These are phyloP conservation scores for Tetrax tetrax DNA, from an alignment of 2,113 vertebrate genomes.

Conservation along the genomic window DNA sequence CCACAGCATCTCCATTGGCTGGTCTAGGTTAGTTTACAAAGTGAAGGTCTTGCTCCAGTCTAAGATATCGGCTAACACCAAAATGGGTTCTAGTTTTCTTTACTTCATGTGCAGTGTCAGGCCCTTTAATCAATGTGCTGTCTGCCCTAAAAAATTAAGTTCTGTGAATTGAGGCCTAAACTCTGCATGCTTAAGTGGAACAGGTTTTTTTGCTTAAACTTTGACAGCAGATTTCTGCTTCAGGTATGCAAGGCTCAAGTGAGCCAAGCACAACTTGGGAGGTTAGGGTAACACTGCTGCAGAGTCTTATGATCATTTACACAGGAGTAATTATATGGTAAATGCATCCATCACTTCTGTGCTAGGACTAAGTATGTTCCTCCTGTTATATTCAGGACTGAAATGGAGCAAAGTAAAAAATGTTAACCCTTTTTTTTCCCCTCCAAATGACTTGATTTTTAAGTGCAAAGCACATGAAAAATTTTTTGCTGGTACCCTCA, in stretches of 20 bases:
- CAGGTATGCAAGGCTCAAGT: neutral
- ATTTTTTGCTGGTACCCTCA: neutral
- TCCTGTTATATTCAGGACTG: neutral
- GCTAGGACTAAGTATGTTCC: neutral
- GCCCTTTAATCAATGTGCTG: neutral
- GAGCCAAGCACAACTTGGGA: neutral
- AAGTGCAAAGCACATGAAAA: neutral
- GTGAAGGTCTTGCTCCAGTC: neutral
- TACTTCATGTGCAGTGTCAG: neutral
- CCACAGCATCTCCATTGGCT: neutral
- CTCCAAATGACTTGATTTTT: neutral
- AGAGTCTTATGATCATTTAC: neutral
- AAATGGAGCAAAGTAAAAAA: neutral
- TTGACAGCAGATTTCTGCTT: neutral
- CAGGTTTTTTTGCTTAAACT: neutral
- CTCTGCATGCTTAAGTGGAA: neutral
- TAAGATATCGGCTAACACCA: neutral
- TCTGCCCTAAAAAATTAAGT: neutral
- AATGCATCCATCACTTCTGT: neutral
- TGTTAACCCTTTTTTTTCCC: neutral
- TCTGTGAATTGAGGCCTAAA: neutral
- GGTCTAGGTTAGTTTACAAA: slow-evolving; percentile 71
- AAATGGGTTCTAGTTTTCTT: neutral
- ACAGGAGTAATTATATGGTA: neutral
- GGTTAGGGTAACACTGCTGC: neutral